Conservation (phyloP, 2,113 vertebrate genomes). For the Pachycephala philippinensis region DNA sequence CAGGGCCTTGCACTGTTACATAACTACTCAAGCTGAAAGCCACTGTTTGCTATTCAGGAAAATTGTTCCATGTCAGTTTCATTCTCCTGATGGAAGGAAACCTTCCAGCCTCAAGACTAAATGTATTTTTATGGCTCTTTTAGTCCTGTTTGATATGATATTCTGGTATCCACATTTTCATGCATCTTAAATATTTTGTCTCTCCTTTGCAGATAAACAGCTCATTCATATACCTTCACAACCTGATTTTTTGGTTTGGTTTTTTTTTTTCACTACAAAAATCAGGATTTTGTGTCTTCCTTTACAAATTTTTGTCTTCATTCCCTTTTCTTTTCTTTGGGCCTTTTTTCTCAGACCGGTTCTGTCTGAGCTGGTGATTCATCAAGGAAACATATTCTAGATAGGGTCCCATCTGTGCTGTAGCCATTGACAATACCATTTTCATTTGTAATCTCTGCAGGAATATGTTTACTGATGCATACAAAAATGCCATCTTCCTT, state of each 20-base stretch:
- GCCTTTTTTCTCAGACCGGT: neutral
- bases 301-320: neutral
- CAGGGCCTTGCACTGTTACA: fast-evolving
- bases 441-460: neutral
- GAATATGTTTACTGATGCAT: neutral
- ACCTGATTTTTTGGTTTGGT: neutral
- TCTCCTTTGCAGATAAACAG: neutral
- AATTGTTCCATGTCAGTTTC: neutral
- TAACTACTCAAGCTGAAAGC: neutral
- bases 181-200: neutral
- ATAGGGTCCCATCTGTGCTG: neutral
- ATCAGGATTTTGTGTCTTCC: neutral
- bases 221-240: neutral
- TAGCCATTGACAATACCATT: neutral
- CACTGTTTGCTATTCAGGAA: neutral
- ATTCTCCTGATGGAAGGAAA: neutral
- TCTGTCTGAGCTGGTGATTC: neutral
- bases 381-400: neutral
- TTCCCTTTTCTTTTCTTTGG: neutral
- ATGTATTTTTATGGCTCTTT: neutral
- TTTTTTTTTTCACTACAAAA: neutral
- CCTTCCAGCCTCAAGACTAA: neutral
- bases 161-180: neutral
- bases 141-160: neutral
- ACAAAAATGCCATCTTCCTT: neutral